phyloP scores from a whole-genome alignment of 1,140 invertebrate species.

The Coptotermes formosanus region DNA sequence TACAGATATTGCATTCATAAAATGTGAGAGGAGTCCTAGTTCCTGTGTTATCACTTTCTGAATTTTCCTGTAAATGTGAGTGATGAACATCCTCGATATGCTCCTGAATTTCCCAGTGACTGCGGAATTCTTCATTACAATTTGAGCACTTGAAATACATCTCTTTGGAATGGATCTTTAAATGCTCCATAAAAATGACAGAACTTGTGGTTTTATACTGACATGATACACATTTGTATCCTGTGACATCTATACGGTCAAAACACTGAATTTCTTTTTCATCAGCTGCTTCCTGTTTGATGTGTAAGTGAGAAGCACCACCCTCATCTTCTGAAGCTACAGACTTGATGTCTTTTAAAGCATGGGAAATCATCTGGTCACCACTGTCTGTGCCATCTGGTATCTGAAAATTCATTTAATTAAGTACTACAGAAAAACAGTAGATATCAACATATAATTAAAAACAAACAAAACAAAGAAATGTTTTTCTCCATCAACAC shows the following conservation, averaged over 20 bases:
- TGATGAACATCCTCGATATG: constrained; percentile 24
- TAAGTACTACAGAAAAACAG: not conserved
- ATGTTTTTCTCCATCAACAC: too few relatives aligned
- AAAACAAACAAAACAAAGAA: too few relatives aligned
- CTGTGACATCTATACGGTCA: not conserved
- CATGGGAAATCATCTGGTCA: not conserved
- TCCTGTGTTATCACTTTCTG: not conserved
- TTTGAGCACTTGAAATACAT: constrained; percentile 26
- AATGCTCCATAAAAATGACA: constrained; percentile 18
- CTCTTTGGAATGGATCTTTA: constrained; percentile 27
- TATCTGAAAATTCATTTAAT: not conserved
- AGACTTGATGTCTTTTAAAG: not conserved
- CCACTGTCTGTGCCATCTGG: not conserved
- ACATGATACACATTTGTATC: constrained; percentile 19
- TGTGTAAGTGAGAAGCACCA: not conserved
- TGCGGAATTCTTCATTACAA: constrained; percentile 24
- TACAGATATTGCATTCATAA: constrained; percentile 31
- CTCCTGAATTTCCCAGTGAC: not conserved
- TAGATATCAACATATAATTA: too few relatives aligned
- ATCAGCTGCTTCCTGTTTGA: not conserved
- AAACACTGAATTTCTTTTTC: not conserved
- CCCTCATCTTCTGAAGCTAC: constrained; percentile 21
- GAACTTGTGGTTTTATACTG: constrained; percentile 21
- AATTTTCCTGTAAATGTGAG: not conserved
- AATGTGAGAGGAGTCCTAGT: not conserved